phyloP scores from a whole-genome alignment of 2,113 vertebrate species.

The Leuciscus idus region DNA sequence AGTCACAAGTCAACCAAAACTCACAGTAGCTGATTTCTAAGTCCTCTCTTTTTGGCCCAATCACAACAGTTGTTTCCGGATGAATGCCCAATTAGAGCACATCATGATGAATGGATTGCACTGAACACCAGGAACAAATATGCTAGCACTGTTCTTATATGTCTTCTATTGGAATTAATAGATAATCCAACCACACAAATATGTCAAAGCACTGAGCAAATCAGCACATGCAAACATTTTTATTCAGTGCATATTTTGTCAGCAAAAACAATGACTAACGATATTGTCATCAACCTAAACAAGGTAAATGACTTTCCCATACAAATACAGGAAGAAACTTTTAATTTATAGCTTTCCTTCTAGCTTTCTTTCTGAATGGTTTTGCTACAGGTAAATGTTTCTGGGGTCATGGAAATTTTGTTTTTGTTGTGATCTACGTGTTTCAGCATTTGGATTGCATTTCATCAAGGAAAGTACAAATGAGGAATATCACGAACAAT shows the following conservation, averaged over 20 bases:
- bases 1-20: neutral
- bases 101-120: neutral
- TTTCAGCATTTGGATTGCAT: neutral
- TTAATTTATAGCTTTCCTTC: neutral
- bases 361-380: neutral
- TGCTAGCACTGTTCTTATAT: neutral
- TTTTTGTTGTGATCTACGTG: neutral
- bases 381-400: neutral
- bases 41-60: constrained; percentile 23
- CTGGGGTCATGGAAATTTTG: neutral
- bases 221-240: neutral
- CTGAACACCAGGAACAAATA: neutral
- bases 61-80: constrained; percentile 20
- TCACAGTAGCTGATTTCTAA: neutral
- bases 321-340: neutral
- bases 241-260: neutral
- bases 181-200: neutral
- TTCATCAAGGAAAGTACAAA: neutral
- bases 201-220: neutral
- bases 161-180: neutral
- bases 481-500: neutral
- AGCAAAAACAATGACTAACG: neutral
- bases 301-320: neutral
- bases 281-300: neutral
- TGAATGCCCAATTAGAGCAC: constrained; percentile 36